A percentile compares a stretch with the other conserved stretches of the same genome.
Evolutionary conservation across 2,797 vertebrate species (phyloP).

Genomic region (Streptopelia turtur): DNA sequence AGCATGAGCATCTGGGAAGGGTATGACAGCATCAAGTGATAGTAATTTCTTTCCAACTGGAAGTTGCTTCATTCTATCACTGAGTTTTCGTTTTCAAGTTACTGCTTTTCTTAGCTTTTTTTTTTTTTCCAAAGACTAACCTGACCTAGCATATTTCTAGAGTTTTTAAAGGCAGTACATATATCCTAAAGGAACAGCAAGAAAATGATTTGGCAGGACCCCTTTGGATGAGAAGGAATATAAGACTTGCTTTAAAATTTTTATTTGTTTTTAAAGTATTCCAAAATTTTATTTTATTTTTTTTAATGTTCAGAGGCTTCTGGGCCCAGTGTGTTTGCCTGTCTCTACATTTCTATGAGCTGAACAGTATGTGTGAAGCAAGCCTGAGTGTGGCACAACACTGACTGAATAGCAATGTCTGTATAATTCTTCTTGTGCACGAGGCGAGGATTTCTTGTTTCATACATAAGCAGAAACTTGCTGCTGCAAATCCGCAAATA

Average conservation of each 20-base stretch:
- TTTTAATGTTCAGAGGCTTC: neutral
- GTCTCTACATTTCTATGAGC: neutral
- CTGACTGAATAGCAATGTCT: slow-evolving; percentile 20
- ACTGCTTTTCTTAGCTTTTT: neutral
- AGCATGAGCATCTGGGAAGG: neutral
- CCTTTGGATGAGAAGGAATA: neutral
- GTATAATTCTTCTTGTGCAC: slow-evolving; percentile 4
- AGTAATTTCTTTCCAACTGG: neutral
- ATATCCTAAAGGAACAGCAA: neutral
- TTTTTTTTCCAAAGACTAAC: neutral
- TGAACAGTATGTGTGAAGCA: neutral
- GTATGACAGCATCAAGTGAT: neutral
- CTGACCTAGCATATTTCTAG: neutral
- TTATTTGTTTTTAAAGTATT: neutral
- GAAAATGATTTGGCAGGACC: neutral
- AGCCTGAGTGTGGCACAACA: neutral
- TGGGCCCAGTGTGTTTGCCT: neutral
- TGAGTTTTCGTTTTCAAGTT: neutral
- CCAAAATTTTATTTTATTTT: neutral
- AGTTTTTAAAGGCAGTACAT: neutral
- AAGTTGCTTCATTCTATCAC: neutral
- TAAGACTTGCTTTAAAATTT: neutral
- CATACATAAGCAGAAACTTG: slow-evolving; percentile 32
- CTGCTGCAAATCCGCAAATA: neutral
- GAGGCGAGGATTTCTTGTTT: slow-evolving; percentile 48